Conservation (phyloP, 2,113 vertebrate genomes). For the Ia io region DNA sequence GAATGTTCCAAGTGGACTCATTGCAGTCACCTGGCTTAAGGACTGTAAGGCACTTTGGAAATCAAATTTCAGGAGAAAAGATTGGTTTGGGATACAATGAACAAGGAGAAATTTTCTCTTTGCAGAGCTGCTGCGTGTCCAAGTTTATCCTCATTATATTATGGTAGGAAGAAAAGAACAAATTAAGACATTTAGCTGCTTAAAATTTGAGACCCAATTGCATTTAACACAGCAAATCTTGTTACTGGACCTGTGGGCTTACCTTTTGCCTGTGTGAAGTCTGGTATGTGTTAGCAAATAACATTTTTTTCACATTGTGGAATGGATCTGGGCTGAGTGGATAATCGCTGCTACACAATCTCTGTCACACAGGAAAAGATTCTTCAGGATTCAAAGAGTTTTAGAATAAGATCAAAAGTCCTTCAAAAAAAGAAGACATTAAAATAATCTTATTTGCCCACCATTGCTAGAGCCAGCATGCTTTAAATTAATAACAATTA, state of each 20-base stretch:
- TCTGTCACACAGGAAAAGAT: not conserved
- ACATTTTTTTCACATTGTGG: slow-evolving; percentile 58
- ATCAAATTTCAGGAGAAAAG: slow-evolving; percentile 82
- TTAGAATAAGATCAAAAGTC: not conserved
- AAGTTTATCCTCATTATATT: slow-evolving; percentile 81
- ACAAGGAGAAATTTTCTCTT: slow-evolving; percentile 69
- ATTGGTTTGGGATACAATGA: slow-evolving; percentile 79
- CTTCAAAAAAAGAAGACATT: not conserved
- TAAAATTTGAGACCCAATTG: slow-evolving; percentile 83
- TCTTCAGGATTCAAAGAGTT: slow-evolving; percentile 40
- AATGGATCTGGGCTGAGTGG: slow-evolving; percentile 43
- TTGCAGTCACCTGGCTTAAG: slow-evolving; percentile 76
- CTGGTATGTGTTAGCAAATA: slow-evolving; percentile 68
- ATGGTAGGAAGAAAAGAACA: slow-evolving; percentile 82
- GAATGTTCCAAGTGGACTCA: slow-evolving; percentile 64
- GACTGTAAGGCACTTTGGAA: slow-evolving; percentile 80
- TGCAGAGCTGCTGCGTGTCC: slow-evolving; percentile 77
- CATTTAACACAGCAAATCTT: slow-evolving; percentile 83
- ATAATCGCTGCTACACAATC: not conserved
- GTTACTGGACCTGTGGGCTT: slow-evolving; percentile 81
- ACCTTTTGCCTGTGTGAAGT: slow-evolving; percentile 75
- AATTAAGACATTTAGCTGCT: slow-evolving; percentile 85
- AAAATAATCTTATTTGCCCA: slow-evolving; percentile 46
- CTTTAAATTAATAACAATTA: slow-evolving; percentile 72
- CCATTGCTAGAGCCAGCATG: slow-evolving; percentile 6